These are phyloP conservation scores for Nansenia antarctica DNA, from an alignment of 2,113 vertebrate species.

Conservation along the genomic window DNA sequence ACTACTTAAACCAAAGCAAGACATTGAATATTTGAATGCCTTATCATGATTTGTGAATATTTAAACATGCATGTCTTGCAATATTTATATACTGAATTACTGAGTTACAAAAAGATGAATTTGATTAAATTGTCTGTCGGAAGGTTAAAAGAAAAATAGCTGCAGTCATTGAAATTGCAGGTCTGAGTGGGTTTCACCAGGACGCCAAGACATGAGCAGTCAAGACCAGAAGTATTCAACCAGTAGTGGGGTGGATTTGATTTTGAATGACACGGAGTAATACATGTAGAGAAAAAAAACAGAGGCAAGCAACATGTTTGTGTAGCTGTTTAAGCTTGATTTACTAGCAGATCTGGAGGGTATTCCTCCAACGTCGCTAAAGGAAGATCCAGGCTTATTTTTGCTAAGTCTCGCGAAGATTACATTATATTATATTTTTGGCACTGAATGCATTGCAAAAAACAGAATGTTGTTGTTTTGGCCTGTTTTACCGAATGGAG, in stretches of 20 bases:
- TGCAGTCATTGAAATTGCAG: neutral
- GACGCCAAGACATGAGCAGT: neutral
- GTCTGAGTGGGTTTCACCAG: neutral
- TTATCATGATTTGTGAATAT: conserved; percentile 40
- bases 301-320: too few species aligned
- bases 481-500: too few species aligned
- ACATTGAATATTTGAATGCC: conserved; percentile 37
- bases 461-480: too few species aligned
- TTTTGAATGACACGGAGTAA: neutral
- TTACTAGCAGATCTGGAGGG: too few species aligned
- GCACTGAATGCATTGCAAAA: too few species aligned
- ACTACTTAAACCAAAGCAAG: conserved; percentile 60
- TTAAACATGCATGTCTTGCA: conserved; percentile 43
- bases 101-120: neutral
- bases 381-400: too few species aligned
- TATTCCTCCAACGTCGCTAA: too few species aligned
- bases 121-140: neutral
- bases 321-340: too few species aligned
- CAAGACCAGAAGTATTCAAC: neutral
- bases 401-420: too few species aligned
- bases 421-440: too few species aligned
- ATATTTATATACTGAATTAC: neutral
- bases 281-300: too few species aligned
- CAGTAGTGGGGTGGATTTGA: neutral
- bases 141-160: neutral